Conservation (phyloP, 2,888 invertebrate genomes). For the Abrostola tripartita region DNA sequence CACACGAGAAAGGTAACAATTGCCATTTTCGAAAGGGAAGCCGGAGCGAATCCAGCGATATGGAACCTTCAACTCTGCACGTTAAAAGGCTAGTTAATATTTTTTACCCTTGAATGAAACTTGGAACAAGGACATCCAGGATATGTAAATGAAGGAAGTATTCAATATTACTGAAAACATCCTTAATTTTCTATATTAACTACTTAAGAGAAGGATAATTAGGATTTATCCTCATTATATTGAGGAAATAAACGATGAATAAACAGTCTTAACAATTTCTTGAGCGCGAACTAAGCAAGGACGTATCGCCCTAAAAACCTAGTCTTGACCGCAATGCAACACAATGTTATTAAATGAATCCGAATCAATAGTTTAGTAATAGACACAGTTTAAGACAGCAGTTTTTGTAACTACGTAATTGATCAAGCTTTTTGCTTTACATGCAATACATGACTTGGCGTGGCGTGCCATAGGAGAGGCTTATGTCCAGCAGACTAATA, state of each 20-base stretch:
- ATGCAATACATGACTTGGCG: too few species aligned
- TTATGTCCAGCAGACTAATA: too few species aligned
- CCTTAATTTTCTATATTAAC: neutral
- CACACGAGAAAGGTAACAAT: too few species aligned
- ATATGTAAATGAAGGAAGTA: neutral
- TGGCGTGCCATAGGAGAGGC: too few species aligned
- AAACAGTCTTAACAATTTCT: slow-evolving; percentile 22
- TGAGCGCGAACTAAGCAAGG: slow-evolving; percentile 43
- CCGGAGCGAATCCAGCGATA: too few species aligned
- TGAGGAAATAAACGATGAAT: slow-evolving; percentile 10
- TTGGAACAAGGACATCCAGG: neutral
- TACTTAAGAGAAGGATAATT: slow-evolving; percentile 2
- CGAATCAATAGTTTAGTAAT: slow-evolving; percentile 22
- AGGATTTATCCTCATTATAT: slow-evolving; percentile 11
- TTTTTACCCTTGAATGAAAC: neutral
- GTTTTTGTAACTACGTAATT: too few species aligned
- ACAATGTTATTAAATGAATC: slow-evolving; percentile 38
- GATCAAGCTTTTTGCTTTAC: too few species aligned
- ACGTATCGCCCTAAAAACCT: slow-evolving; percentile 48
- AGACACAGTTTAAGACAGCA: too few species aligned
- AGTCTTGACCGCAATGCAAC: slow-evolving; percentile 45
- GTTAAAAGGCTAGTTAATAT: too few species aligned
- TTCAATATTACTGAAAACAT: neutral
- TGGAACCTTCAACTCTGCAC: too few species aligned
- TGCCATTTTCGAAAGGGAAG: too few species aligned